Percentiles rank a stretch among this genome's conserved stretches.
phyloP scores from a whole-genome alignment of 1,140 invertebrate species.

The Drosophila suzukii region DNA sequence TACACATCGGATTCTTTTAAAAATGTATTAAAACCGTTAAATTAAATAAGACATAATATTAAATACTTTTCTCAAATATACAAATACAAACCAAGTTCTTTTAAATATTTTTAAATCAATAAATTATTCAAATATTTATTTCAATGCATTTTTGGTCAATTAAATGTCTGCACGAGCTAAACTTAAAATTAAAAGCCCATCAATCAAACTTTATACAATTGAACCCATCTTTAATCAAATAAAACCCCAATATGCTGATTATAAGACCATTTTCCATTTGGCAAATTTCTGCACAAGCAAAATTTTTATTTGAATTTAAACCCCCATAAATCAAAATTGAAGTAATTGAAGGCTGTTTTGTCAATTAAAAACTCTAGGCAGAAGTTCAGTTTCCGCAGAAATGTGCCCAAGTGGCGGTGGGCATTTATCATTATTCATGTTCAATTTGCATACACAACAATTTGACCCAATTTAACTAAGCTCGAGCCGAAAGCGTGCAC shows the following conservation, averaged over 20 bases:
- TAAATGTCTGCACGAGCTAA: conserved; percentile 11
- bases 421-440: conserved; percentile 37
- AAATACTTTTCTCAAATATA: too few relatives aligned
- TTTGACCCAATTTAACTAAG: conserved; percentile 70
- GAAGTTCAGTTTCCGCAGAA: conserved; percentile 21
- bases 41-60: too few relatives aligned
- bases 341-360: conserved; percentile 19
- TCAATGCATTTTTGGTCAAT: too few relatives aligned
- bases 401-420: conserved; percentile 10
- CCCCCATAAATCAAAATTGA: conserved; percentile 44
- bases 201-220: not conserved
- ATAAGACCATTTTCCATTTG: not conserved
- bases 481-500: conserved; percentile 12
- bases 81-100: too few relatives aligned
- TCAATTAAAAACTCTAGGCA: conserved; percentile 31
- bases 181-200: not conserved
- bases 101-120: too few relatives aligned
- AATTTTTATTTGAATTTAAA: conserved; percentile 37
- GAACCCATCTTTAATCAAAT: not conserved
- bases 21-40: too few relatives aligned
- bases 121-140: too few relatives aligned
- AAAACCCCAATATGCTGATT: not conserved
- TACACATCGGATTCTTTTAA: too few relatives aligned
- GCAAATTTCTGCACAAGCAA: conserved; percentile 23
- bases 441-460: conserved; percentile 67